phyloP scores from a whole-genome alignment of 2,797 vertebrate genomes.

The Petrocephalus sullivani region DNA sequence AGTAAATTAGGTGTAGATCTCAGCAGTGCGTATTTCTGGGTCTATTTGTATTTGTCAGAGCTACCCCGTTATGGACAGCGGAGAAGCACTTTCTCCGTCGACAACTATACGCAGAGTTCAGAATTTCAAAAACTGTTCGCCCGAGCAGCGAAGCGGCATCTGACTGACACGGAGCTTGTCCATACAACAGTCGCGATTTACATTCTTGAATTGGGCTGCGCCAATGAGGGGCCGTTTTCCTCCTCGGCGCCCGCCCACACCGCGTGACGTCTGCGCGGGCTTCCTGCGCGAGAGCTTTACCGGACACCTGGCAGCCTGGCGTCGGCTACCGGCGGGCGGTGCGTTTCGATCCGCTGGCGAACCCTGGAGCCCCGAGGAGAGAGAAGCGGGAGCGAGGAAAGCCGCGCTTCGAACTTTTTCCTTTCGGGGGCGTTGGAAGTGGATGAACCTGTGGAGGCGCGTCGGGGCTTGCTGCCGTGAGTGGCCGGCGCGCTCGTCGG shows the following conservation, averaged over 20 bases:
- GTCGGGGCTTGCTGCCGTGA: neutral
- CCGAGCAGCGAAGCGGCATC: neutral
- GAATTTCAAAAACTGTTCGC: conserved; percentile 23
- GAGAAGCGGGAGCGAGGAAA: neutral
- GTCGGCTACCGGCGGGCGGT: neutral
- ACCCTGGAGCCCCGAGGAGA: neutral
- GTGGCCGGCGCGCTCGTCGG: neutral
- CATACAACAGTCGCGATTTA: conserved; percentile 14
- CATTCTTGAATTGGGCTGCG: neutral
- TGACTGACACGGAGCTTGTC: conserved; percentile 22
- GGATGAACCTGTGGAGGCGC: neutral
- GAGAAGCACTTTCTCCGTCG: no score
- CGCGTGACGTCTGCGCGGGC: conserved; percentile 55
- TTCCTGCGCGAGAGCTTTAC: conserved; percentile 51
- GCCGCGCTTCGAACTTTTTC: conserved; percentile 16
- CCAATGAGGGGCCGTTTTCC: conserved; percentile 48
- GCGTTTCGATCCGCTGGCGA: neutral
- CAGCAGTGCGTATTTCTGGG: neutral
- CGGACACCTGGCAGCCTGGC: conserved; percentile 31
- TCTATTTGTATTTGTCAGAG: neutral
- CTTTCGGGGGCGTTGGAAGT: conserved; percentile 11
- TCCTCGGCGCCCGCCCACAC: conserved; percentile 33
- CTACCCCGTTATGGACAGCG: neutral
- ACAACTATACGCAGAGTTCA: neutral
- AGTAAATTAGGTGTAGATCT: neutral